A percentile compares a stretch with the other conserved stretches of the same genome.
phyloP scores from a whole-genome alignment of 2,113 vertebrate genomes.

The Salvator merianae region DNA sequence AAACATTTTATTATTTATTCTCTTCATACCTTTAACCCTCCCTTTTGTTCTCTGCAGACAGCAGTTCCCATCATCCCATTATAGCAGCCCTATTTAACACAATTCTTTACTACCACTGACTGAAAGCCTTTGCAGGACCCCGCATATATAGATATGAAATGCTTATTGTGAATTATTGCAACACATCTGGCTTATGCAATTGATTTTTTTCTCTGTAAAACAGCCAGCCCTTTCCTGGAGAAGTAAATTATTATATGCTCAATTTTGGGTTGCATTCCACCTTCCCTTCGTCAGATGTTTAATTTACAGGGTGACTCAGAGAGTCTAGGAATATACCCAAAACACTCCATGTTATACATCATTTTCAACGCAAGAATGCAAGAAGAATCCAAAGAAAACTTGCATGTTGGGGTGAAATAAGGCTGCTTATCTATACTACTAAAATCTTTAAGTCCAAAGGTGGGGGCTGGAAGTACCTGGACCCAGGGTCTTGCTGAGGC shows the following conservation, averaged over 20 bases:
- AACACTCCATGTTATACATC: fast-evolving
- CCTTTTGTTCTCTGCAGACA: not conserved
- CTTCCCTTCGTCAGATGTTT: not conserved
- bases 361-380: not conserved
- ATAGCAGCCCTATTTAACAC: not conserved
- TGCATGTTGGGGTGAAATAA: not conserved
- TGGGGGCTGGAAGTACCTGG: too few relatives aligned
- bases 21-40: not conserved
- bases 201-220: not conserved
- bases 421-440: too few relatives aligned
- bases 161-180: not conserved
- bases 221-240: not conserved
- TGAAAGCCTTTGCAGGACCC: not conserved
- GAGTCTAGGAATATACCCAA: not conserved
- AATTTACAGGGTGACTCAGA: conserved; percentile 50
- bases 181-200: not conserved
- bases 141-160: not conserved
- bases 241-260: not conserved
- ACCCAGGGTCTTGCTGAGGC: too few relatives aligned
- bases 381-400: not conserved
- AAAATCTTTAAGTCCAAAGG: too few relatives aligned
- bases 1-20: not conserved
- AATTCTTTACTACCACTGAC: not conserved
- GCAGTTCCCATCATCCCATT: not conserved
- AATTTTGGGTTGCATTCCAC: not conserved